Evolutionary conservation across 2,113 vertebrate species (phyloP).

Genomic region (Dipodomys spectabilis): DNA sequence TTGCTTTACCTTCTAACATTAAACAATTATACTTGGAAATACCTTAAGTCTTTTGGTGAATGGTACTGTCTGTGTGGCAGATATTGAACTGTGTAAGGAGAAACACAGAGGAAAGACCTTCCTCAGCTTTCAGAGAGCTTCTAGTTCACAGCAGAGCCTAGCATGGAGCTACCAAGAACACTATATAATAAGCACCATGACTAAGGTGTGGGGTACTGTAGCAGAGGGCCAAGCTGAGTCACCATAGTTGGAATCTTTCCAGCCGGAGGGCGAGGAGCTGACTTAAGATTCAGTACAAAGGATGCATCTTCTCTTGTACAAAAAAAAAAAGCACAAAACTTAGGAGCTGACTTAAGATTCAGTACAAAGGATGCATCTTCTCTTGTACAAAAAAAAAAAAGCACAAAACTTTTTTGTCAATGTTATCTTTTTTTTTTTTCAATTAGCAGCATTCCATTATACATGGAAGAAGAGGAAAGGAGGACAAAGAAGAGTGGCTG

Average conservation of each 20-base stretch:
- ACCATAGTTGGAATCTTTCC: background rate
- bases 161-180: background rate
- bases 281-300: background rate
- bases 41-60: background rate
- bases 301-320: background rate
- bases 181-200: background rate
- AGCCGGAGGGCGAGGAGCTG: background rate
- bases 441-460: background rate
- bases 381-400: background rate
- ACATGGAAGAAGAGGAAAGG: background rate
- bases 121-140: background rate
- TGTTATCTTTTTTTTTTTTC: background rate
- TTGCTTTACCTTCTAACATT: background rate
- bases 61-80: background rate
- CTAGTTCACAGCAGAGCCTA: background rate
- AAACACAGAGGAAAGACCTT: background rate
- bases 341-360: background rate
- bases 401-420: background rate
- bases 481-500: background rate
- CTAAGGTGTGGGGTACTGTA: background rate
- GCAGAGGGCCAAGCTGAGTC: background rate
- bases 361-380: background rate
- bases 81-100: background rate
- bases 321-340: background rate
- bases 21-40: background rate